Evolutionary conservation across 2,113 vertebrate genomes (phyloP).

Genomic region (Nothoprocta perdicaria): DNA sequence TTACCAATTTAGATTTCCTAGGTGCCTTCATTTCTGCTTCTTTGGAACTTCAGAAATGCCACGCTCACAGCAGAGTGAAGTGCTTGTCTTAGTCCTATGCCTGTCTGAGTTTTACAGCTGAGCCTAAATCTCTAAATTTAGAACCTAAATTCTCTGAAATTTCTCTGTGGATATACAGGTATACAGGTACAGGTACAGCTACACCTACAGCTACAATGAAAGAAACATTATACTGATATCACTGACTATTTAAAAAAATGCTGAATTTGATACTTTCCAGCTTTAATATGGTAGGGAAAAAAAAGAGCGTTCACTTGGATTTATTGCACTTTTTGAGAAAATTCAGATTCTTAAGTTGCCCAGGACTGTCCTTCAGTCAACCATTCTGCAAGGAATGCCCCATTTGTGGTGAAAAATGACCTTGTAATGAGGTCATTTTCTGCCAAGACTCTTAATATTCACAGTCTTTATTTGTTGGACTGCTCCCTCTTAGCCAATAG

Average conservation of each 20-base stretch:
- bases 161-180: too few relatives aligned
- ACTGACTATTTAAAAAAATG: background rate
- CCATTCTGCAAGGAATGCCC: background rate
- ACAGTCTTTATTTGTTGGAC: background rate
- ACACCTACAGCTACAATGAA: background rate
- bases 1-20: background rate
- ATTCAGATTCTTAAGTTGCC: background rate
- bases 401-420: background rate
- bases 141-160: background rate
- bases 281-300: background rate
- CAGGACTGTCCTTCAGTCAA: background rate
- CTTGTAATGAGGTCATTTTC: background rate
- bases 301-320: background rate
- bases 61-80: background rate
- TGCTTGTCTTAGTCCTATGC: background rate
- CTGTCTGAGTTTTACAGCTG: background rate
- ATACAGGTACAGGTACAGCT: too few relatives aligned
- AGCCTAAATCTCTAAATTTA: background rate
- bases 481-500: background rate
- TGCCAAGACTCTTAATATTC: background rate
- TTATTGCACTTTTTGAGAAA: background rate
- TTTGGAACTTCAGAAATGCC: background rate
- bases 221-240: background rate
- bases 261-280: background rate
- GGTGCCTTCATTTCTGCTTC: background rate